Conservation (phyloP, 1,140 invertebrate genomes). For the Cydia amplana region DNA sequence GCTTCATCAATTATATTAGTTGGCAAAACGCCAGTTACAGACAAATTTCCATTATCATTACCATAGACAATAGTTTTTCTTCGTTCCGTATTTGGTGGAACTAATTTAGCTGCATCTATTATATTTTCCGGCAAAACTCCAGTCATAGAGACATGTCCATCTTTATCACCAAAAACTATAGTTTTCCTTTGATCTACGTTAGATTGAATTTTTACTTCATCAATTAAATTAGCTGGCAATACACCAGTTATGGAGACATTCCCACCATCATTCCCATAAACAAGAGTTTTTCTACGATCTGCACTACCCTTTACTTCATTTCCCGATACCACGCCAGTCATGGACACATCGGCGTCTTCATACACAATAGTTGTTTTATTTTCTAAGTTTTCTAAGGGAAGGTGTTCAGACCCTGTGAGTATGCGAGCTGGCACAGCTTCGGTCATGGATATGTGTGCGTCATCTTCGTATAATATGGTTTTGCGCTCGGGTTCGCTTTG, state of each 20-base stretch:
- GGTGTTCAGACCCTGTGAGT: constrained; percentile 17
- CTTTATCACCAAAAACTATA: not conserved
- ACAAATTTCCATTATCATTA: constrained; percentile 33
- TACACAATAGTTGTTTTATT: constrained; percentile 38
- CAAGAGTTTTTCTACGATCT: not conserved
- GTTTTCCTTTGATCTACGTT: not conserved
- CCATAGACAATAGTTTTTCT: constrained; percentile 36
- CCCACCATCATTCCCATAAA: not conserved
- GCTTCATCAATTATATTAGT: constrained; percentile 33
- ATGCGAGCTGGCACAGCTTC: constrained; percentile 40
- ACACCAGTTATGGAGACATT: not conserved
- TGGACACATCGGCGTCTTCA: constrained; percentile 40
- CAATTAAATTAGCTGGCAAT: constrained; percentile 1
- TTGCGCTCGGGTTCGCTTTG: constrained; percentile 29
- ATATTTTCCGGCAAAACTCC: not conserved
- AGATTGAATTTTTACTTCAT: not conserved
- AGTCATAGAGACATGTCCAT: not conserved
- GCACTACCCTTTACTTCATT: not conserved
- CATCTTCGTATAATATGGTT: constrained; percentile 34
- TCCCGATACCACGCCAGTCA: constrained; percentile 41
- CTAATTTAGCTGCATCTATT: not conserved
- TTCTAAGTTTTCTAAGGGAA: not conserved
- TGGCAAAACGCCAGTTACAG: constrained; percentile 34
- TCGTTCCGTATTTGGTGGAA: not conserved
- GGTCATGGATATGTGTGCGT: constrained; percentile 45